These are phyloP conservation scores for Pseudeuparius sepicola DNA, from an alignment of 2,888 invertebrate genomes.

Conservation along the genomic window DNA sequence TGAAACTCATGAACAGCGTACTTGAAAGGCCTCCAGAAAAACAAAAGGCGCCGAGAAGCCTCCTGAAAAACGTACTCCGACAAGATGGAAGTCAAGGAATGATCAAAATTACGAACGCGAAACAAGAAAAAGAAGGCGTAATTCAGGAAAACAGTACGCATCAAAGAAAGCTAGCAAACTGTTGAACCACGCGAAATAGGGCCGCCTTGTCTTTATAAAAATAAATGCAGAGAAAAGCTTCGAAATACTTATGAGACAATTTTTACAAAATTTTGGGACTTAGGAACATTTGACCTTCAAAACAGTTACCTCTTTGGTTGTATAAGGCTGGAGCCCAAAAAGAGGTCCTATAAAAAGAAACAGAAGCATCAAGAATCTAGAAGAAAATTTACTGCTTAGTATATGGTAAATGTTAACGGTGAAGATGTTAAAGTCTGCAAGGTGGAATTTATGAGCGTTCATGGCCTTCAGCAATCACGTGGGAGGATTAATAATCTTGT, in stretches of 20 bases:
- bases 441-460: slow-evolving; percentile 14
- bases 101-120: slow-evolving; percentile 6
- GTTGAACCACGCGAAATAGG: no score
- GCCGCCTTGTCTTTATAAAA: no score
- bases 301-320: slow-evolving; percentile 5
- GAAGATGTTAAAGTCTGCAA: no score
- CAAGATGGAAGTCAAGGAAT: not conserved
- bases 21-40: slow-evolving; percentile 1
- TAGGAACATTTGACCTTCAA: slow-evolving; percentile 1
- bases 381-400: slow-evolving; percentile 6
- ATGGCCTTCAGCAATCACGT: slow-evolving; percentile 13
- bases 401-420: no score
- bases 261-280: slow-evolving; percentile 4
- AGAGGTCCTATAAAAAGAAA: not conserved
- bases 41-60: no score
- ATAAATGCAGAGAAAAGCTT: slow-evolving; percentile 7
- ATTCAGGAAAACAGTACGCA: slow-evolving; percentile 5
- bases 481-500: slow-evolving; percentile 14
- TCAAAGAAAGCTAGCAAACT: no score
- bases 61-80: not conserved
- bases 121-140: slow-evolving; percentile 6
- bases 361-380: no score
- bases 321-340: slow-evolving; percentile 3
- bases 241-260: slow-evolving; percentile 7
- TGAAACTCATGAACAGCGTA: no score